Evolutionary conservation across 1,140 invertebrate species (phyloP).

Genomic region (Phymastichus coffea): DNA sequence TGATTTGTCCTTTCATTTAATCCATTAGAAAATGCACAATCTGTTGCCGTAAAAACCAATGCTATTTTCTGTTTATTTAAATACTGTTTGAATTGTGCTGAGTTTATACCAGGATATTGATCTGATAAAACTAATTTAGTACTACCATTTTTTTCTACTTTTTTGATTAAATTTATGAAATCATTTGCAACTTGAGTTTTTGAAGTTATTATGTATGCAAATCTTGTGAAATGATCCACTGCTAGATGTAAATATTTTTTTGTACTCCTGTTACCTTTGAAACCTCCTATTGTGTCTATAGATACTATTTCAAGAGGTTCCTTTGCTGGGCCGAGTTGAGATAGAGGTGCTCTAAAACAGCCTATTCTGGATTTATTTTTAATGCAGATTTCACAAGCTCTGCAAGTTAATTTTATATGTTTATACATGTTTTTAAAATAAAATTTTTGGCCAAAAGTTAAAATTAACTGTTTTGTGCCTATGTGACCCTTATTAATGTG

Average conservation of each 20-base stretch:
- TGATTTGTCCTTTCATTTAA: slow-evolving; percentile 27
- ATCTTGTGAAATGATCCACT: no score
- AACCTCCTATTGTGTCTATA: slow-evolving; percentile 15
- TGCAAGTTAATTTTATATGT: no score
- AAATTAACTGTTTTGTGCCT: no score
- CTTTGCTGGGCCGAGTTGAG: slow-evolving; percentile 22
- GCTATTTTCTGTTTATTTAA: slow-evolving; percentile 7
- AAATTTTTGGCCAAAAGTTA: no score
- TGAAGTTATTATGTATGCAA: slow-evolving; percentile 23
- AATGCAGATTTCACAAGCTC: no score
- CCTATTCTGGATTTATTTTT: no score
- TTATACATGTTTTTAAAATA: no score
- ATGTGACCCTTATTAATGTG: no score
- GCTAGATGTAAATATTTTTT: slow-evolving; percentile 25
- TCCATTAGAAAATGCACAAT: no score
- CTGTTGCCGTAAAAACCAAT: background rate
- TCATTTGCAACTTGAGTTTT: no score
- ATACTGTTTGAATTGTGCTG: background rate
- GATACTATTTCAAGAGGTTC: slow-evolving; percentile 23
- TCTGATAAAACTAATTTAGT: no score
- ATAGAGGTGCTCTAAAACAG: slow-evolving; percentile 17
- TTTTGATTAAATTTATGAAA: background rate
- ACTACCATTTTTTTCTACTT: background rate
- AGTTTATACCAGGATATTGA: background rate
- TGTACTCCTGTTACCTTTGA: background rate